Evolutionary conservation across 1,140 invertebrate species (phyloP), one percentile per base, ranked within the genome.

Genomic region (Cherax destructor): DNA sequence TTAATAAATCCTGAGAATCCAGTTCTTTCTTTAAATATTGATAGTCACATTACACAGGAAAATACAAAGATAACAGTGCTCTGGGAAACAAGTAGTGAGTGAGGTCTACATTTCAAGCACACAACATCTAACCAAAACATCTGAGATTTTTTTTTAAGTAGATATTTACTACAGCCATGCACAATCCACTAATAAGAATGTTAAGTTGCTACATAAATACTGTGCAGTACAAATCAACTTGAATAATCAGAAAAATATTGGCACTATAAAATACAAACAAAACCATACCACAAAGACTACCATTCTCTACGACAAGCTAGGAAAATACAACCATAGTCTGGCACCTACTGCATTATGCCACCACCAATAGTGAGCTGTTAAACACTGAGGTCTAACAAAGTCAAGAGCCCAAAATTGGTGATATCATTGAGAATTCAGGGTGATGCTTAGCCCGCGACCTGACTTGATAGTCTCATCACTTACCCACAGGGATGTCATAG

Each of bases 401-500:
- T 81, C 9, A 30, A 56, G 69, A 74, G 69, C 24, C 69, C n/a
- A 74, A 74, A 74, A 74, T 74, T 74, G 69, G 69, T 74, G 69
- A 74, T 24, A 30, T 74, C 24, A 74, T 30, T 30, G 24, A 16
- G 30, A 74, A 74, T 74, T 9, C 69, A 30, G 1, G 30, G n/a
- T 30, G 69, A 74, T 74, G 69, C 30, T 74, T 74, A 11, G 69
- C 69, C 24, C 11, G n/a, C 30, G 69, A 76, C 84, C 69, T 47
- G 24, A 76, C 11, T 85, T 69, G 41, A 52, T 24, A 41, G 1
- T 85, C 3, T 47, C 47, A 18, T 49, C 74, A 87, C 86, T 88
- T 88, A 88, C 86, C 86, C 77, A 88, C 78, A 49, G 86, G 86
- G 30, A 88, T 81, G 86, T 88, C 86, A 88, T 88, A 88, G 79